phyloP scores from a whole-genome alignment of 2,888 invertebrate genomes.

The Baronia brevicornis region DNA sequence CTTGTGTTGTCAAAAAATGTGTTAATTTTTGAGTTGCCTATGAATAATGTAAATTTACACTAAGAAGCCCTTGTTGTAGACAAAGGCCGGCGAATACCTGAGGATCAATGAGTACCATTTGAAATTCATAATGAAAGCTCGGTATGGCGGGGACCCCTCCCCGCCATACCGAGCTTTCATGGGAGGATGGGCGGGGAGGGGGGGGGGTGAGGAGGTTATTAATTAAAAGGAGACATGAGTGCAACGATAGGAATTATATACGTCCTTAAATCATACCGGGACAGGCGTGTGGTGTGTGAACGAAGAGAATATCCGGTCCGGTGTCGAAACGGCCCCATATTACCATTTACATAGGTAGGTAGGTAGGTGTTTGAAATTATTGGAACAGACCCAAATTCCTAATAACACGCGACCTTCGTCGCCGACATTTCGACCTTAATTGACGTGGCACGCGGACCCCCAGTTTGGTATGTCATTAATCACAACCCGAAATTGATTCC shows the following conservation, averaged over 20 bases:
- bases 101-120: no score
- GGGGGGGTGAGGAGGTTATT: conserved; percentile 20
- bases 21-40: no score
- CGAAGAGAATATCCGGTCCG: conserved; percentile 19
- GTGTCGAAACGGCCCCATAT: conserved; percentile 12
- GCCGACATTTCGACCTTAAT: conserved; percentile 13
- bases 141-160: neutral
- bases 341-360: no score
- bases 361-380: conserved; percentile 15
- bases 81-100: no score
- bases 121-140: no score
- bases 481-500: conserved; percentile 6
- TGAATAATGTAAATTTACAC: no score
- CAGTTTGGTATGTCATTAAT: conserved; percentile 9
- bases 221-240: conserved; percentile 27
- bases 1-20: no score
- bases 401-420: conserved; percentile 10
- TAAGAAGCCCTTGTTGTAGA: no score
- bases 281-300: conserved; percentile 16
- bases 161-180: neutral
- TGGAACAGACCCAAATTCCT: conserved; percentile 14
- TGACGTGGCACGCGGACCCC: conserved; percentile 7
- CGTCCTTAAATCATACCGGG: conserved; percentile 24
- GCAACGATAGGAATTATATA: conserved; percentile 24
- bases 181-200: conserved; percentile 7